Conservation (phyloP, 1,140 invertebrate genomes). For the Littorina saxatilis region DNA sequence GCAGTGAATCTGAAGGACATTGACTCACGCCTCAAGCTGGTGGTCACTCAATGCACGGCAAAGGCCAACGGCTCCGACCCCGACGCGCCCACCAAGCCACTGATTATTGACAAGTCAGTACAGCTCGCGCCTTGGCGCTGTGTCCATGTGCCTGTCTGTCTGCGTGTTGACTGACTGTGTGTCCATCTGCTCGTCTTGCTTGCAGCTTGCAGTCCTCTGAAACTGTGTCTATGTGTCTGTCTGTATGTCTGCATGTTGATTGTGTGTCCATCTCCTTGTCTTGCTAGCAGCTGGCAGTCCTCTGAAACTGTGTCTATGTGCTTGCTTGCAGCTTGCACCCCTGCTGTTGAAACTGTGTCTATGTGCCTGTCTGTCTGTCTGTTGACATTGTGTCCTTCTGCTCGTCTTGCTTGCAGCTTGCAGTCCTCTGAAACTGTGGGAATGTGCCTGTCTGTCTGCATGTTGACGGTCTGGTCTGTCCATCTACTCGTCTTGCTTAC, state of each 20-base stretch:
- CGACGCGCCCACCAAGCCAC: constrained; percentile 43
- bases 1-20: constrained; percentile 54
- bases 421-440: no score
- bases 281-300: no score
- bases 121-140: neutral
- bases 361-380: neutral
- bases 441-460: neutral
- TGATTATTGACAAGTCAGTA: constrained; percentile 62
- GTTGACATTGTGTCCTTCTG: neutral
- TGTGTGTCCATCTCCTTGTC: neutral
- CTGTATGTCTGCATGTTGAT: neutral
- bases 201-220: no score
- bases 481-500: no score
- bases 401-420: no score
- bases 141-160: neutral
- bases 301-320: no score
- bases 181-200: no score
- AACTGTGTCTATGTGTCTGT: neutral
- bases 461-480: neutral
- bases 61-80: constrained; percentile 48
- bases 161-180: constrained; percentile 2
- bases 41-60: constrained; percentile 62
- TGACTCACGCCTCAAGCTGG: constrained; percentile 60
- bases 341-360: no score
- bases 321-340: no score